Percentiles rank a stretch among this genome's conserved stretches.
phyloP scores from a whole-genome alignment of 2,113 vertebrate genomes.

The Sebastes schlegelii region DNA sequence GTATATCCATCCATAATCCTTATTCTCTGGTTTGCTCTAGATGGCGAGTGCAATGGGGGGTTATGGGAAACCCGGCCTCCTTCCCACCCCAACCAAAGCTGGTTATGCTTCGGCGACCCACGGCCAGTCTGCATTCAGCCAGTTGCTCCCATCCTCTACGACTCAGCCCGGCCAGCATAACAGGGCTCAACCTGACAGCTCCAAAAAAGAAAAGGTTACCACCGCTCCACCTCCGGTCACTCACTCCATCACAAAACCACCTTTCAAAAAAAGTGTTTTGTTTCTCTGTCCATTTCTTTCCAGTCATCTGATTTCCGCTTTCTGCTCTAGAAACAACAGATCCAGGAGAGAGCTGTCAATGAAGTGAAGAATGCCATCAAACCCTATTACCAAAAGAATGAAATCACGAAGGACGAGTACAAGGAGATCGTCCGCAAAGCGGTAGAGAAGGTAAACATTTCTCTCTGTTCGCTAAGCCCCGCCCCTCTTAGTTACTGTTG shows the following conservation, averaged over 20 bases:
- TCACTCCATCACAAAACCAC: constrained; percentile 29
- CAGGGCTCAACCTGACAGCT: constrained; percentile 94
- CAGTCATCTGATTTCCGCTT: not conserved
- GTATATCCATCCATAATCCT: too few species aligned
- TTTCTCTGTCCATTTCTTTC: not conserved
- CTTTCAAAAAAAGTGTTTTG: not conserved
- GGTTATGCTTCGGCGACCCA: constrained; percentile 66
- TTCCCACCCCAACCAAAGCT: constrained; percentile 86
- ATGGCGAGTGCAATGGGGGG: constrained; percentile 78
- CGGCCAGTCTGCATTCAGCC: constrained; percentile 82
- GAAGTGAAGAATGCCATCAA: constrained; percentile 97
- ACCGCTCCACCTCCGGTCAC: too few species aligned
- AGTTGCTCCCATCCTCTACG: constrained; percentile 87
- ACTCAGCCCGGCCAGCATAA: constrained; percentile 85
- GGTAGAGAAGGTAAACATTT: constrained; percentile 90
- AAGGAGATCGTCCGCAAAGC: constrained; percentile 99
- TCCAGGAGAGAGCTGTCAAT: constrained; percentile 95
- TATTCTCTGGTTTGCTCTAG: constrained; percentile 72
- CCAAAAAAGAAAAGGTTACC: constrained; percentile 94
- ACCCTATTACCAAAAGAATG: constrained; percentile 98
- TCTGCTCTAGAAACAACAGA: constrained; percentile 89
- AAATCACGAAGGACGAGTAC: constrained; percentile 98
- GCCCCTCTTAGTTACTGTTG: not conserved
- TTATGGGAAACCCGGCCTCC: constrained; percentile 83
- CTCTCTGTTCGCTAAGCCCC: not conserved